These are phyloP conservation scores for Ostrea denselamellosa DNA, from an alignment of 1,140 invertebrate genomes.

Conservation along the genomic window DNA sequence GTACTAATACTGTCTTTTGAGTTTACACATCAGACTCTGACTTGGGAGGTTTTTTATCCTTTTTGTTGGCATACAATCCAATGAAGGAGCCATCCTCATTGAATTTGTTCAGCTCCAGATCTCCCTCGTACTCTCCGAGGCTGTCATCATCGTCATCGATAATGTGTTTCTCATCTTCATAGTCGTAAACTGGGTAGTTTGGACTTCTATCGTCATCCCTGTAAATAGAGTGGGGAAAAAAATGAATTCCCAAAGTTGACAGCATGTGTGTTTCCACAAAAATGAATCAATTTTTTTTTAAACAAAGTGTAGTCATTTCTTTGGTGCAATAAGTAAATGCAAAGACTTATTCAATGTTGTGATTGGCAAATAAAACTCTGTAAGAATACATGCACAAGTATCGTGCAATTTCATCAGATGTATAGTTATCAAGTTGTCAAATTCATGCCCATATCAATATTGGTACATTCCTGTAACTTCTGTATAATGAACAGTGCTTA, in stretches of 20 bases:
- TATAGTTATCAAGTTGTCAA: too few relatives aligned
- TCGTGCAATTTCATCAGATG: too few relatives aligned
- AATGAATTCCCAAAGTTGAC: too few relatives aligned
- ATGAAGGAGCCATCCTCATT: conserved; percentile 76
- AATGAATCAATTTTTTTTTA: too few relatives aligned
- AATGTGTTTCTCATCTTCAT: conserved; percentile 49
- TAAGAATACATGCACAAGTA: too few relatives aligned
- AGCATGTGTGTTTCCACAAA: too few relatives aligned
- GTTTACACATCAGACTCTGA: conserved; percentile 7
- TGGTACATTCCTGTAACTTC: background rate
- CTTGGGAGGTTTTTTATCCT: conserved; percentile 51
- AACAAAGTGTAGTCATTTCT: too few relatives aligned
- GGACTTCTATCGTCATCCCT: conserved; percentile 67
- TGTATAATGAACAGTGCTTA: background rate
- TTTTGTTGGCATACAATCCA: conserved; percentile 68
- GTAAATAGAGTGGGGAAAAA: conserved; percentile 43
- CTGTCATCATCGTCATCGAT: conserved; percentile 57
- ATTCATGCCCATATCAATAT: background rate
- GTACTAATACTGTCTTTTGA: conserved; percentile 1
- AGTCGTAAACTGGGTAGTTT: conserved; percentile 57
- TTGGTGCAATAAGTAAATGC: too few relatives aligned
- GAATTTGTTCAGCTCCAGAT: conserved; percentile 69
- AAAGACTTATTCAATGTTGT: too few relatives aligned
- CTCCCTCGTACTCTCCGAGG: conserved; percentile 67
- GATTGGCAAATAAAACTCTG: too few relatives aligned